A percentile compares a stretch with the other conserved stretches of the same genome.
Conservation (phyloP, 2,797 vertebrate genomes). For the Betta splendens region DNA sequence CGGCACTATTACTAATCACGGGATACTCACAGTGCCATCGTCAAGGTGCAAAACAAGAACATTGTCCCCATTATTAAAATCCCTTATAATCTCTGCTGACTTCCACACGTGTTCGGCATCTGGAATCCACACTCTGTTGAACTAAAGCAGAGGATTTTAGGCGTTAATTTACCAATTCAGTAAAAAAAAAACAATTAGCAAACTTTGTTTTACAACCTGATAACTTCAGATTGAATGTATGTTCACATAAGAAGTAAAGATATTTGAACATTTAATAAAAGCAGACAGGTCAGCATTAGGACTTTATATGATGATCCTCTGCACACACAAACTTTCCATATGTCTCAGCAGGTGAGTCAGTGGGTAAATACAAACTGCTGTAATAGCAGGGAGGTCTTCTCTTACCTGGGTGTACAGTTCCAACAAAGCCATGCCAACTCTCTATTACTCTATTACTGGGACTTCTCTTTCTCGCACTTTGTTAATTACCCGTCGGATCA, state of each 20-base stretch:
- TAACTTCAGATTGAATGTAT: too few relatives aligned
- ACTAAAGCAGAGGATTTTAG: slow-evolving; percentile 74
- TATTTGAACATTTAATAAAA: neutral
- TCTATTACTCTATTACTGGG: slow-evolving; percentile 46
- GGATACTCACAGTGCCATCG: slow-evolving; percentile 88
- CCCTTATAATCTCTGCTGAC: slow-evolving; percentile 90
- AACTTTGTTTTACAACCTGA: too few relatives aligned
- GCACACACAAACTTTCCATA: slow-evolving; percentile 63
- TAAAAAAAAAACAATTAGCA: too few relatives aligned
- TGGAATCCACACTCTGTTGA: slow-evolving; percentile 97
- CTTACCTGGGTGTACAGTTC: slow-evolving; percentile 86
- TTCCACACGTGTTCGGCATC: slow-evolving; percentile 92
- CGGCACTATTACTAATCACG: slow-evolving; percentile 20
- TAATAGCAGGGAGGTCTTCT: neutral
- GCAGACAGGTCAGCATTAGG: neutral
- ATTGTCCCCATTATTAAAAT: slow-evolving; percentile 84
- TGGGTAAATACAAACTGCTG: neutral
- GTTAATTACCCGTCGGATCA: slow-evolving; percentile 35
- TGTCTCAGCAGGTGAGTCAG: slow-evolving; percentile 38
- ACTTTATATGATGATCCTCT: neutral
- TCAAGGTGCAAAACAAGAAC: slow-evolving; percentile 86
- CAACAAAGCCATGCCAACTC: slow-evolving; percentile 77
- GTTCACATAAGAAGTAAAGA: too few relatives aligned
- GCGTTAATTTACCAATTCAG: too few relatives aligned
- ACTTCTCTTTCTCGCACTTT: slow-evolving; percentile 3